Evolutionary conservation across 2,888 invertebrate genomes (phyloP), one percentile per base, ranked within the genome.

Genomic region (Herminia tarsipennalis): DNA sequence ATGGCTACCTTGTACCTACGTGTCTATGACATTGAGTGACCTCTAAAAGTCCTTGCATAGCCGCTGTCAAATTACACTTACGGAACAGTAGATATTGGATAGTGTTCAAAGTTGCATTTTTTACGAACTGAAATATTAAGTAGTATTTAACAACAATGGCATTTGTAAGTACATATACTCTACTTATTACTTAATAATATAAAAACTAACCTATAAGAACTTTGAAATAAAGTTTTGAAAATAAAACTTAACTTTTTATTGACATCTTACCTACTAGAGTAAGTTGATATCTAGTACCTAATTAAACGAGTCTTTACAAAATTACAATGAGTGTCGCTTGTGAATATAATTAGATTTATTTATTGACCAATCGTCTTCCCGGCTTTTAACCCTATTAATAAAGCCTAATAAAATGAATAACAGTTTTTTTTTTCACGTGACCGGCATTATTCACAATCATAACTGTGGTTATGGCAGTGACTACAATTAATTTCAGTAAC

Each of bases 11-110:
- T 51, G 18, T 54, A 28, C 27, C 13, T 14, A 48, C 50, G 65
- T 66, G 67, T 70, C 73, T 78, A 70, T 86, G 88, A 85, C 87
- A 81, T 88, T 88, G 80, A 34, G 61, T 88, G 88, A 88, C 88
- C 88, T 86, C 73, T 76, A 80, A 62, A 73, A 79, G 74, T 76
- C 77, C 79, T 80, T 78, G 60, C 56, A 61, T 61, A 52, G 56
- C 64, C 56, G 66, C 81, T 84, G 86, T 85, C 86, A 85, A 80
- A 80, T 68, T 70, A 65, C 32, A 13, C 8, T 12, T 25, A 41
- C 32, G 49, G 43, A 38, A 24, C n/a, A 39, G 14, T 25, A 41
- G 25, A 27, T 10, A 25, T 50, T 58, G 41, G n/a, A 42, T 39
- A 47, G 56, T 56, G 51, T 13, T 36, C 34, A 14, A 4, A n/a